Conservation (phyloP, 2,888 invertebrate species). For the Lithosia quadra region DNA sequence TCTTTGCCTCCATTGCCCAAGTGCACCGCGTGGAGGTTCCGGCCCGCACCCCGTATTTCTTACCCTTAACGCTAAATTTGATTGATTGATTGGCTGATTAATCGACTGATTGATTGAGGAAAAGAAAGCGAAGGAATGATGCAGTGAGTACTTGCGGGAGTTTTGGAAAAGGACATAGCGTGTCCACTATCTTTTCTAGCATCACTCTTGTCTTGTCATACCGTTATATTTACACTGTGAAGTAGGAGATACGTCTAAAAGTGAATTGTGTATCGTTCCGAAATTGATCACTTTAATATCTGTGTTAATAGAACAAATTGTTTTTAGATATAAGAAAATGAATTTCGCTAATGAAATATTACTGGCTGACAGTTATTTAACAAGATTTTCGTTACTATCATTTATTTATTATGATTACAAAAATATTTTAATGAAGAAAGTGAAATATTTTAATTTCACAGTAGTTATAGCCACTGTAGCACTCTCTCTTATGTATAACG, state of each 20-base stretch:
- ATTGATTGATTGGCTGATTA: no score
- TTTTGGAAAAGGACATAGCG: no score
- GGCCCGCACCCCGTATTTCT: no score
- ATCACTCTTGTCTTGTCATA: constrained; percentile 18
- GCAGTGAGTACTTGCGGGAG: no score
- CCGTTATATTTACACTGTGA: constrained; percentile 40
- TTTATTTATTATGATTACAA: constrained; percentile 19
- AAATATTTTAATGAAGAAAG: constrained; percentile 9
- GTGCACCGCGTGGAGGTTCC: no score
- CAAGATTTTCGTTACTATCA: constrained; percentile 29
- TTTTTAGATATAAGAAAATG: constrained; percentile 51
- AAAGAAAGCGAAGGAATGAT: no score
- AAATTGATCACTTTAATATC: constrained; percentile 69
- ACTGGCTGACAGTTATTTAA: constrained; percentile 31
- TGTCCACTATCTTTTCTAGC: neutral
- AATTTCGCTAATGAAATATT: constrained; percentile 45
- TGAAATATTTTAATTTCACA: neutral
- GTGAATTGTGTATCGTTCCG: constrained; percentile 67
- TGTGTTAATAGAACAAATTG: constrained; percentile 72
- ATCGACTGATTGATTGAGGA: no score
- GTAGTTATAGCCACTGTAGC: no score
- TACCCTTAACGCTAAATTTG: no score
- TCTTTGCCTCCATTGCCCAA: no score
- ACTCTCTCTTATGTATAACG: no score
- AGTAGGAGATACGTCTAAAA: constrained; percentile 54